A percentile compares a stretch with the other conserved stretches of the same genome.
phyloP scores from a whole-genome alignment of 1,140 invertebrate species.

The Saxidomus purpurata region DNA sequence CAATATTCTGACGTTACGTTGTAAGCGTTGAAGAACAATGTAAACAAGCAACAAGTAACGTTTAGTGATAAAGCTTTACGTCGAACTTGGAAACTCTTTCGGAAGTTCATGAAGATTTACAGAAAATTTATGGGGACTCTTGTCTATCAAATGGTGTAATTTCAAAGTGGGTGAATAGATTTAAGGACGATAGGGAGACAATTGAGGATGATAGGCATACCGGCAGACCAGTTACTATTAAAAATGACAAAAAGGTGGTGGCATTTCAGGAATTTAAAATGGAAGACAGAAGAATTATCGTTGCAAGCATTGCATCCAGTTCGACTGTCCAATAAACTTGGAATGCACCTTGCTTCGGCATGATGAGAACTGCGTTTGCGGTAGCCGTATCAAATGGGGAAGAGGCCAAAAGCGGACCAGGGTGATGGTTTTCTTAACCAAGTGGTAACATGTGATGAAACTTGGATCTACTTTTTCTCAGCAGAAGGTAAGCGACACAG shows the following conservation, averaged over 20 bases:
- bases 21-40: neutral
- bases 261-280: neutral
- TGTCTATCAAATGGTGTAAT: neutral
- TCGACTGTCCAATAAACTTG: neutral
- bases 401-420: neutral
- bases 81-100: neutral
- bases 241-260: neutral
- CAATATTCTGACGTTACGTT: slow-evolving; percentile 4
- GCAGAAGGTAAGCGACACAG: neutral
- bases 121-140: neutral
- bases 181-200: slow-evolving; percentile 6
- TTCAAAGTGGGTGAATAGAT: slow-evolving; percentile 26
- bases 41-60: slow-evolving; percentile 33
- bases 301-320: neutral
- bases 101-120: slow-evolving; percentile 7
- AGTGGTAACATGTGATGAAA: too few relatives aligned
- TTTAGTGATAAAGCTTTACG: slow-evolving; percentile 6
- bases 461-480: neutral
- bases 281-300: neutral
- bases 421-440: neutral
- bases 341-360: neutral
- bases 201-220: slow-evolving; percentile 18
- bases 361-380: neutral
- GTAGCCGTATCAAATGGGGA: neutral
- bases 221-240: slow-evolving; percentile 8